Percentiles rank a stretch among this genome's conserved stretches.
Conservation (phyloP, 2,888 invertebrate species). For the Macrophya annulata region DNA sequence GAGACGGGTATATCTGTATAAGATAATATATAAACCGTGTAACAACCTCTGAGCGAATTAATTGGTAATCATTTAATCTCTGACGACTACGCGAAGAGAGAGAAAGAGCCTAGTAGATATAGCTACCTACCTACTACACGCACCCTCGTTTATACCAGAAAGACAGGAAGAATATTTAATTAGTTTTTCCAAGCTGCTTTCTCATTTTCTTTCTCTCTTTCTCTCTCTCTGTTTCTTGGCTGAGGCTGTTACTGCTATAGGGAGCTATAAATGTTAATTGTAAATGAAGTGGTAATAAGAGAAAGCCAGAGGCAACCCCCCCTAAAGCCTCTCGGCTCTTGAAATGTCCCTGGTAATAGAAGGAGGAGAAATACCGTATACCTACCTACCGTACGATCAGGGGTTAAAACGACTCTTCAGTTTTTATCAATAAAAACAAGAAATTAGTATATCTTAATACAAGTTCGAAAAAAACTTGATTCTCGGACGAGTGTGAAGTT, state of each 20-base stretch:
- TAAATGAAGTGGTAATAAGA: slow-evolving; percentile 79
- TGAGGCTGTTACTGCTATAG: slow-evolving; percentile 55
- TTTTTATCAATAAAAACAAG: neutral
- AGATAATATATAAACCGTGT: neutral
- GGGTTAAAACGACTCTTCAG: slow-evolving; percentile 9
- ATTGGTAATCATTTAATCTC: slow-evolving; percentile 53
- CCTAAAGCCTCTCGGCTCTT: neutral
- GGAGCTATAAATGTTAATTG: slow-evolving; percentile 79
- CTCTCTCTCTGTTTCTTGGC: slow-evolving; percentile 33
- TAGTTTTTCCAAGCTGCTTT: slow-evolving; percentile 77
- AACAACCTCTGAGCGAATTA: slow-evolving; percentile 24
- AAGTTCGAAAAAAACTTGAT: too few relatives aligned
- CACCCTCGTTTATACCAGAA: slow-evolving; percentile 61
- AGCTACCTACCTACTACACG: slow-evolving; percentile 17
- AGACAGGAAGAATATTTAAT: slow-evolving; percentile 76
- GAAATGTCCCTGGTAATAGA: neutral
- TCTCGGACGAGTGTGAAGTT: too few relatives aligned
- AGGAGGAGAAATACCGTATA: neutral
- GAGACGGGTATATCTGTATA: neutral
- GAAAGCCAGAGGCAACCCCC: slow-evolving; percentile 55
- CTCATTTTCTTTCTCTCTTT: neutral
- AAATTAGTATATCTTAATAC: too few relatives aligned
- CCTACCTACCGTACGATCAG: slow-evolving; percentile 1
- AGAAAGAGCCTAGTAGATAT: too few relatives aligned
- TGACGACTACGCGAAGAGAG: neutral